A percentile compares a stretch with the other conserved stretches of the same genome.
These are phyloP conservation scores for Polymixis lichenea DNA, from an alignment of 2,888 invertebrate genomes.

Conservation along the genomic window DNA sequence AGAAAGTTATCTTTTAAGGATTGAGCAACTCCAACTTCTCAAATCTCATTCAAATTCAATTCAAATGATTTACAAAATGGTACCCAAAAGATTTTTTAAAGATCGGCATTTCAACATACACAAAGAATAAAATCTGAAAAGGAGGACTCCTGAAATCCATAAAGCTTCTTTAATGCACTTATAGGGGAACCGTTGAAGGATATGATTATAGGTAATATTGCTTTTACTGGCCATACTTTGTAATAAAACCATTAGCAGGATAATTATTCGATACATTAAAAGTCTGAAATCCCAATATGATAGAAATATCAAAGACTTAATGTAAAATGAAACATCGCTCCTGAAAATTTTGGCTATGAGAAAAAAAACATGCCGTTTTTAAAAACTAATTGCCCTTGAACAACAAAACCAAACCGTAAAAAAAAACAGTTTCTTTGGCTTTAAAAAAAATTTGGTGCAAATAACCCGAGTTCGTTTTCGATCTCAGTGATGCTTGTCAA, in stretches of 20 bases:
- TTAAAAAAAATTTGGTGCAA: constrained; percentile 51
- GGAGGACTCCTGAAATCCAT: neutral
- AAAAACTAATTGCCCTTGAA: neutral
- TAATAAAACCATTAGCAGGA: neutral
- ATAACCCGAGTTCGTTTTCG: constrained; percentile 57
- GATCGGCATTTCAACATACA: neutral
- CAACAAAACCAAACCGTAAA: constrained; percentile 9
- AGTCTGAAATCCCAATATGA: neutral
- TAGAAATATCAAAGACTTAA: neutral
- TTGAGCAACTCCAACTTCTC: neutral
- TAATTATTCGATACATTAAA: neutral
- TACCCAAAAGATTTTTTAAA: too few relatives aligned
- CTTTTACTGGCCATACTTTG: neutral
- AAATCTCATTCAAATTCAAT: neutral
- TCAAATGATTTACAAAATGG: neutral
- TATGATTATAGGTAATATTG: too few relatives aligned
- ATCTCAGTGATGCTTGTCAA: constrained; percentile 51
- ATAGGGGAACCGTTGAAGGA: too few relatives aligned
- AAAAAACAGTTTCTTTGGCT: neutral
- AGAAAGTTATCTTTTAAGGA: neutral
- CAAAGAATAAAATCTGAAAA: neutral
- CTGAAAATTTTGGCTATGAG: neutral
- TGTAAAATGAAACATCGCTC: neutral
- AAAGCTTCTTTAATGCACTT: neutral
- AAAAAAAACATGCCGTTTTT: neutral